phyloP scores from a whole-genome alignment of 1,140 invertebrate genomes.

The Drosophila bocki region DNA sequence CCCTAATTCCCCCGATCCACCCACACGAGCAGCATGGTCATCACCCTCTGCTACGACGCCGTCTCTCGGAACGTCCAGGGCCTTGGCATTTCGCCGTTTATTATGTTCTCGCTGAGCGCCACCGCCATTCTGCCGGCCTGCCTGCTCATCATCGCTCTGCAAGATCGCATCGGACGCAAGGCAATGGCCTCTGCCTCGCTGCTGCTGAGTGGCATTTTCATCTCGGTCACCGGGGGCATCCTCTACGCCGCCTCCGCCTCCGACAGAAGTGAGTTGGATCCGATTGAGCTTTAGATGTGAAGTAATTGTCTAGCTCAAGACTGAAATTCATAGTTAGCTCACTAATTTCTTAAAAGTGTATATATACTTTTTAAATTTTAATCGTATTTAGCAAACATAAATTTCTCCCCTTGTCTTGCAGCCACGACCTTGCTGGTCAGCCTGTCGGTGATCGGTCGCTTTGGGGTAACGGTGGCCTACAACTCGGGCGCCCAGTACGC shows the following conservation, averaged over 20 bases:
- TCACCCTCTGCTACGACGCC: constrained; percentile 88
- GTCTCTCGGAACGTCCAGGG: constrained; percentile 88
- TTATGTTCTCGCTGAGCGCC: constrained; percentile 87
- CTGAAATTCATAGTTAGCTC: neutral
- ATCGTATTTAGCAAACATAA: neutral
- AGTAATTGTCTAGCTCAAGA: no score
- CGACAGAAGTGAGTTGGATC: constrained; percentile 50
- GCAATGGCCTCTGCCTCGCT: constrained; percentile 87
- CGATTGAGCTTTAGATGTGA: neutral
- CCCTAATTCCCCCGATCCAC: constrained; percentile 18
- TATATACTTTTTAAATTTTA: neutral
- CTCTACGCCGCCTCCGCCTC: constrained; percentile 55
- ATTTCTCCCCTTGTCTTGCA: neutral
- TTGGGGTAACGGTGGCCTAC: constrained; percentile 89
- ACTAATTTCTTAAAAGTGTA: no score
- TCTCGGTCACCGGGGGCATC: constrained; percentile 73
- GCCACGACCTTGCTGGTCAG: constrained; percentile 63
- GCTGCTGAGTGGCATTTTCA: constrained; percentile 86
- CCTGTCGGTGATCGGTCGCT: constrained; percentile 86
- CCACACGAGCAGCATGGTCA: constrained; percentile 86
- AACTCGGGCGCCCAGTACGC: constrained; percentile 88
- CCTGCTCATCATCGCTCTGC: constrained; percentile 86
- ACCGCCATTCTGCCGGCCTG: constrained; percentile 87
- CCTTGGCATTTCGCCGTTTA: constrained; percentile 86
- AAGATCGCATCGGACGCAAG: constrained; percentile 87